phyloP scores from a whole-genome alignment of 2,888 invertebrate species.

The Lasius platythorax region DNA sequence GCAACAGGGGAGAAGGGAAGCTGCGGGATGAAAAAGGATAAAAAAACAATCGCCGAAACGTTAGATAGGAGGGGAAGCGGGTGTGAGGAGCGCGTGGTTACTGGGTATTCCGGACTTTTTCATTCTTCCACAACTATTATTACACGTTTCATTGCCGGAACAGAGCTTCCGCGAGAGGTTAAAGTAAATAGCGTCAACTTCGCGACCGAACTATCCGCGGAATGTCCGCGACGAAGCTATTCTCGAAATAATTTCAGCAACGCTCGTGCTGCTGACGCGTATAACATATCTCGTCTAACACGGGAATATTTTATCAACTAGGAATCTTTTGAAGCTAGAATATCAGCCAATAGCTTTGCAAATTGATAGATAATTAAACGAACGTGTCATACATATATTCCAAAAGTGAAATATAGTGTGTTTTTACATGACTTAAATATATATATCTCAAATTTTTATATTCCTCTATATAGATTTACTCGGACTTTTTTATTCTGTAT shows the following conservation, averaged over 20 bases:
- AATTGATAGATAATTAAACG: not conserved
- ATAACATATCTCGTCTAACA: not conserved
- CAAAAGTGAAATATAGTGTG: not conserved
- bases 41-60: slow-evolving; percentile 39
- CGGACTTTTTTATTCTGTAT: no score
- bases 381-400: not conserved
- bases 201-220: slow-evolving; percentile 28
- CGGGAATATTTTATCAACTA: not conserved
- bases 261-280: not conserved
- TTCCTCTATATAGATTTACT: no score
- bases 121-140: slow-evolving; percentile 19
- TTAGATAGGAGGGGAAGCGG: not conserved
- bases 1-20: not conserved
- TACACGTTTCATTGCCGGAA: slow-evolving; percentile 5
- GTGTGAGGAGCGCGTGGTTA: not conserved
- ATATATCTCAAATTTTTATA: no score
- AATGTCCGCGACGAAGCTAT: slow-evolving; percentile 24
- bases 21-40: slow-evolving; percentile 6
- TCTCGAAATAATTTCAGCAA: slow-evolving; percentile 42
- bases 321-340: not conserved
- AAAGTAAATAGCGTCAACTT: slow-evolving; percentile 25
- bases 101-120: not conserved
- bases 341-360: not conserved
- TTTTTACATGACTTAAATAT: not conserved
- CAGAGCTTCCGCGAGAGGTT: not conserved